Evolutionary conservation across 2,797 vertebrate species (phyloP).

Genomic region (Arctocebus calabarensis): DNA sequence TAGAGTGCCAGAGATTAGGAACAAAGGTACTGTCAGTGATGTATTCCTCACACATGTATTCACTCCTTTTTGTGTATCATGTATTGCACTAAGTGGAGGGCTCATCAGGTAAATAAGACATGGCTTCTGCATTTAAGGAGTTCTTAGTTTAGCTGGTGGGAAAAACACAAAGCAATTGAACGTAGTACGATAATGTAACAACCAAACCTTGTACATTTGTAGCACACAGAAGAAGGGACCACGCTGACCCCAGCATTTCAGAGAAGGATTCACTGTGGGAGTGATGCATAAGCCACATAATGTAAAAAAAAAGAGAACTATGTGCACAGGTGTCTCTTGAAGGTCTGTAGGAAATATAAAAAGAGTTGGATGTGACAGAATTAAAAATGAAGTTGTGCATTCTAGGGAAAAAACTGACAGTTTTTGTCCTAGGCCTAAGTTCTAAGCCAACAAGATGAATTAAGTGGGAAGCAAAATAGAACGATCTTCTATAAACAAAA

Average conservation of each 20-base stretch:
- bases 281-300: background rate
- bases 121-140: background rate
- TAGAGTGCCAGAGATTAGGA: background rate
- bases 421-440: background rate
- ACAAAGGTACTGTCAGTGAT: background rate
- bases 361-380: background rate
- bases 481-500: background rate
- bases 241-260: background rate
- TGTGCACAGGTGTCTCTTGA: background rate
- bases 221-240: background rate
- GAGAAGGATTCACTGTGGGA: background rate
- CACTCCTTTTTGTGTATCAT: background rate
- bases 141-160: background rate
- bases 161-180: background rate
- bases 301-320: background rate
- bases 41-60: background rate
- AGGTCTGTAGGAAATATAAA: background rate
- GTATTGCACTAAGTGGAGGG: background rate
- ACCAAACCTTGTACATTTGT: background rate
- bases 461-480: background rate
- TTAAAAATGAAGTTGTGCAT: background rate
- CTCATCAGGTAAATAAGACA: background rate
- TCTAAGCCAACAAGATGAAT: background rate
- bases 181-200: background rate
- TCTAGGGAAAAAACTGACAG: background rate